Evolutionary conservation across 92 coral and sea anemone species (phyloP).

Genomic region (Umimayanthus kanabou): DNA sequence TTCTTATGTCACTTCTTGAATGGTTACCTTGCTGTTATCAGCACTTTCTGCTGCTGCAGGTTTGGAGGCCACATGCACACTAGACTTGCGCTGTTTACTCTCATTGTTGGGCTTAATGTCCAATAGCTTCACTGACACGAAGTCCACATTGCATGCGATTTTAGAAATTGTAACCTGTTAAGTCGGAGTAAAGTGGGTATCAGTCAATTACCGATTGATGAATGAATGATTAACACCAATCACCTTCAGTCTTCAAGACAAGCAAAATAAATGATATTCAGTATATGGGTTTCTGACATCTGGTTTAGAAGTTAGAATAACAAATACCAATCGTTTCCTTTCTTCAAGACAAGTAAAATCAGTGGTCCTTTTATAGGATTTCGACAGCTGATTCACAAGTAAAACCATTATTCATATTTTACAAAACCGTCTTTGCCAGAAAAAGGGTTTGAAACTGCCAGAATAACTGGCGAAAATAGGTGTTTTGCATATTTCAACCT

Average conservation of each 20-base stretch:
- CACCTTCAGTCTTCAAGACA: background rate
- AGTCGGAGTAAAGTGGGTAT: background rate
- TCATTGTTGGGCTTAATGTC: constrained; percentile 62
- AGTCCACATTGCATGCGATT: constrained; percentile 71
- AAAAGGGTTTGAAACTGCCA: too few relatives aligned
- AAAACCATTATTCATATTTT: too few relatives aligned
- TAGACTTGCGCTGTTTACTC: constrained; percentile 51
- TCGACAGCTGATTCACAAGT: too few relatives aligned
- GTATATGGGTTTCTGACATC: background rate
- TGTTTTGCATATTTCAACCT: too few relatives aligned
- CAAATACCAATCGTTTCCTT: too few relatives aligned
- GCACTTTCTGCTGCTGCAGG: background rate
- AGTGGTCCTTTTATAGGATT: too few relatives aligned
- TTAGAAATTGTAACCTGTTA: constrained; percentile 76
- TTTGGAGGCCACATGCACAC: constrained; percentile 23
- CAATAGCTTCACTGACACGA: constrained; percentile 62
- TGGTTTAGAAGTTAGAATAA: too few relatives aligned
- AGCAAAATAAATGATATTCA: background rate
- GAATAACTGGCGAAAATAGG: too few relatives aligned
- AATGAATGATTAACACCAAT: background rate
- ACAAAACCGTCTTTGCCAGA: too few relatives aligned
- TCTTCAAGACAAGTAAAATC: too few relatives aligned
- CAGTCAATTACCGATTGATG: background rate
- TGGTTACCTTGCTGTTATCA: constrained; percentile 52
- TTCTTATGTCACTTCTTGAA: too few relatives aligned